Base-by-base conservation (phyloP, 2,888 invertebrate species). In the Stenolophus ochropezus region DNA sequence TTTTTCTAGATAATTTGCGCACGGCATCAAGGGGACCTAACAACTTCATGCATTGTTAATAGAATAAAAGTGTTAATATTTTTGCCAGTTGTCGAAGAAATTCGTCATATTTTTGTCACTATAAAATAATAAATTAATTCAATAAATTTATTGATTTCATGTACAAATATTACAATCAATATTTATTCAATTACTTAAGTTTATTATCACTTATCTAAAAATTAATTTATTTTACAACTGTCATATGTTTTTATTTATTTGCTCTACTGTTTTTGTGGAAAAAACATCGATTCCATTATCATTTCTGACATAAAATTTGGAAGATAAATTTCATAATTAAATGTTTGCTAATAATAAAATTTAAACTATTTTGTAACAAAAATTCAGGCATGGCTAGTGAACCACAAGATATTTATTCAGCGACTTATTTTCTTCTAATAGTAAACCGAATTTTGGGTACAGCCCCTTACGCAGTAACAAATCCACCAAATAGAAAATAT, bases 321-420 rank as follows among this genome's bases (percentile, higher is more conserved):
- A n/a, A n/a, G n/a, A n/a, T n/a, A n/a, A n/a, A n/a, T n/a, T n/a
- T n/a, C n/a, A n/a, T n/a, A n/a, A n/a, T n/a, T n/a, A n/a, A n/a
- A n/a, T n/a, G n/a, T n/a, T n/a, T n/a, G n/a, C n/a, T n/a, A n/a
- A n/a, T n/a, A n/a, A n/a, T n/a, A n/a, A n/a, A n/a, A n/a, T n/a
- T n/a, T n/a, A n/a, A n/a, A n/a, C n/a, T n/a, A n/a, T n/a, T n/a
- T n/a, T n/a, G n/a, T n/a, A n/a, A n/a, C n/a, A n/a, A n/a, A n/a
- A n/a, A n/a, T n/a, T n/a, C n/a, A n/a, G n/a, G n/a, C n/a, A 69
- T 69, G 33, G 27, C 65, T 33, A 8, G 65, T 18, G 73, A 49
- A 49, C 73, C 73, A 2, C 49, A 47, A 58, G 80, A 80, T 56
- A 73, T 80, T 42, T 80, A 80, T 20, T 56, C 73, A 16, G 80